Percentiles rank a stretch among this genome's conserved stretches.
phyloP scores from a whole-genome alignment of 2,113 vertebrate species.

The Cnemophilus loriae region DNA sequence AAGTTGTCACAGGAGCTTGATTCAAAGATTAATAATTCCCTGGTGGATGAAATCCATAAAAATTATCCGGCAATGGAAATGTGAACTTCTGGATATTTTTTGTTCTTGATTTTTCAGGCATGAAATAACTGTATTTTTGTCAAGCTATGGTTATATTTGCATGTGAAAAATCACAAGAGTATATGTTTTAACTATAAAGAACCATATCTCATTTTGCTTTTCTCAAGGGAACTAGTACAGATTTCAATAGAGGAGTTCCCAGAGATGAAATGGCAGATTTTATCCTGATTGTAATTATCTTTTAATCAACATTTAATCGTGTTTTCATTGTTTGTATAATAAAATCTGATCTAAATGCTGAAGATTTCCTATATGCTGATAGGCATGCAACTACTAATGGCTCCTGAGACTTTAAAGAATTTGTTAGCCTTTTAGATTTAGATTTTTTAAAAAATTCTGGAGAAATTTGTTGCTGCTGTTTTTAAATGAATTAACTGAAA shows the following conservation, averaged over 20 bases:
- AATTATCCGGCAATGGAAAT: background rate
- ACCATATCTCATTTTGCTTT: background rate
- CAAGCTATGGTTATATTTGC: background rate
- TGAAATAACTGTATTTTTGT: background rate
- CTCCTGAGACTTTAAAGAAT: background rate
- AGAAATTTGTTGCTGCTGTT: background rate
- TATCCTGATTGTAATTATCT: background rate
- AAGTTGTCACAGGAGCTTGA: background rate
- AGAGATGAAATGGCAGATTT: background rate
- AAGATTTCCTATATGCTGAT: background rate
- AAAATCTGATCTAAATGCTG: background rate
- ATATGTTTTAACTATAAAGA: background rate
- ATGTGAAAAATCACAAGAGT: background rate
- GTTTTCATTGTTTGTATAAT: background rate
- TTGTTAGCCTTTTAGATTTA: background rate
- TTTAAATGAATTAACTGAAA: background rate
- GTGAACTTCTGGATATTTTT: background rate
- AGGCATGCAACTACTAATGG: background rate
- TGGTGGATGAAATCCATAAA: background rate
- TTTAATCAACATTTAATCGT: background rate
- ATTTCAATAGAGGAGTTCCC: background rate
- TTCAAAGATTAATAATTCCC: background rate
- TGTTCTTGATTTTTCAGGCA: background rate
- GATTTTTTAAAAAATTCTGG: background rate
- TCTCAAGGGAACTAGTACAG: background rate